Evolutionary conservation across 2,113 vertebrate species (phyloP).

Genomic region (Rostratula benghalensis): DNA sequence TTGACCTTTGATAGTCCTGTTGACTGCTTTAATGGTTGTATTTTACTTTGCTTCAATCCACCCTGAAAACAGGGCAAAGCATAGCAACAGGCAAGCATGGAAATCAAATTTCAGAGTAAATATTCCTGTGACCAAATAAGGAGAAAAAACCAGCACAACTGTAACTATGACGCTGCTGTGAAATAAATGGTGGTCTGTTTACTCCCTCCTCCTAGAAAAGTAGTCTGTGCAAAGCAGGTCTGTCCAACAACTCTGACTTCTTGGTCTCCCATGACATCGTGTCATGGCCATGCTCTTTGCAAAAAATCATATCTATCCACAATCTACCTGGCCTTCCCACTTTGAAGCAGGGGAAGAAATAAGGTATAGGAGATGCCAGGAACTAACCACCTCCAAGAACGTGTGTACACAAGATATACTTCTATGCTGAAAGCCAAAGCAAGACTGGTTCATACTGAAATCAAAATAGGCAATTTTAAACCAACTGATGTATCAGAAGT

Average conservation of each 20-base stretch:
- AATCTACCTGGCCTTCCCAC: neutral
- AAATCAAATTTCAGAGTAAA: neutral
- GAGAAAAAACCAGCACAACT: neutral
- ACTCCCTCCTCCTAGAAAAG: neutral
- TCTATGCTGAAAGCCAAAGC: neutral
- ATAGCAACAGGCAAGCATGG: neutral
- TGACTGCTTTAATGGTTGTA: neutral
- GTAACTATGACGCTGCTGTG: neutral
- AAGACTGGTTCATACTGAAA: neutral
- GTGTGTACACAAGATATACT: neutral
- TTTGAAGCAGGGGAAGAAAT: neutral
- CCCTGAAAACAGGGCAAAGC: neutral
- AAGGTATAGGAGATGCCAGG: neutral
- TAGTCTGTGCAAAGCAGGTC: neutral
- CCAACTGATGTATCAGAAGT: neutral
- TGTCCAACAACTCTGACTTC: neutral
- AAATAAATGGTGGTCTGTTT: neutral
- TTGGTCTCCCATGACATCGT: neutral
- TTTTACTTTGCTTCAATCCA: neutral
- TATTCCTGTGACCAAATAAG: neutral
- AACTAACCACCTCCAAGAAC: neutral
- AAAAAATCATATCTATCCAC: neutral
- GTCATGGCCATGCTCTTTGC: neutral
- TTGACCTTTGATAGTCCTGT: neutral
- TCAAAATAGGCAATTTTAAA: neutral